A percentile compares a stretch with the other conserved stretches of the same genome.
phyloP scores from a whole-genome alignment of 2,888 invertebrate species.

The Epiperipatus broadwayi region DNA sequence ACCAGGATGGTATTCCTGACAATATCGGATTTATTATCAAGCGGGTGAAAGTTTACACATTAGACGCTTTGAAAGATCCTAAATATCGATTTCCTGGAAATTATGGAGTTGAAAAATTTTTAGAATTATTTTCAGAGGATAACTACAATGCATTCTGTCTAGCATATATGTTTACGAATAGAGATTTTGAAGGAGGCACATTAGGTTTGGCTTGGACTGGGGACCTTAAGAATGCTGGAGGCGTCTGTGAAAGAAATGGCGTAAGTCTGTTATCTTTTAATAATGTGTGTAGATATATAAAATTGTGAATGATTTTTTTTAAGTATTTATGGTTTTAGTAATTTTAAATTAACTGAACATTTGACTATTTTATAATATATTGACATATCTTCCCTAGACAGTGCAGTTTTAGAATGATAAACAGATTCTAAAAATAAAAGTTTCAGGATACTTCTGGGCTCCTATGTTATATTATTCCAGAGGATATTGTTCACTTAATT shows the following conservation, averaged over 20 bases:
- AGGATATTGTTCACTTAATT: no score
- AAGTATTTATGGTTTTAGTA: no score
- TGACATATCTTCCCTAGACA: no score
- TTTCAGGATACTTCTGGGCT: no score
- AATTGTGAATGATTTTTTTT: no score
- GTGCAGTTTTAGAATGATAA: no score
- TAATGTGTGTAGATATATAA: no score
- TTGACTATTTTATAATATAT: no score
- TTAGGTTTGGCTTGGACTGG: conserved; percentile 96
- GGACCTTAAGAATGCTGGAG: conserved; percentile 84
- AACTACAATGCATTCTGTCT: conserved; percentile 96
- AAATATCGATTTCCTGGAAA: conserved; percentile 76
- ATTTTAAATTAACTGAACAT: no score
- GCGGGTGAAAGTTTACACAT: conserved; percentile 76
- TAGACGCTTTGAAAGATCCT: conserved; percentile 61
- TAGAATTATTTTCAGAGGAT: conserved; percentile 91
- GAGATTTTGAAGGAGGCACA: conserved; percentile 87
- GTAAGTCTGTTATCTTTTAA: no score
- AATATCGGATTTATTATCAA: conserved; percentile 91
- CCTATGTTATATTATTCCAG: no score
- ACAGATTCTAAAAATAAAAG: no score
- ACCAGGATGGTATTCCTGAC: conserved; percentile 72
- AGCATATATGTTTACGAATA: conserved; percentile 95
- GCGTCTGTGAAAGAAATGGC: conserved; percentile 92
- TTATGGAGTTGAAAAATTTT: conserved; percentile 93